A percentile compares a stretch with the other conserved stretches of the same genome.
phyloP scores from a whole-genome alignment of 2,113 vertebrate species.

The Pachyramphus minor region DNA sequence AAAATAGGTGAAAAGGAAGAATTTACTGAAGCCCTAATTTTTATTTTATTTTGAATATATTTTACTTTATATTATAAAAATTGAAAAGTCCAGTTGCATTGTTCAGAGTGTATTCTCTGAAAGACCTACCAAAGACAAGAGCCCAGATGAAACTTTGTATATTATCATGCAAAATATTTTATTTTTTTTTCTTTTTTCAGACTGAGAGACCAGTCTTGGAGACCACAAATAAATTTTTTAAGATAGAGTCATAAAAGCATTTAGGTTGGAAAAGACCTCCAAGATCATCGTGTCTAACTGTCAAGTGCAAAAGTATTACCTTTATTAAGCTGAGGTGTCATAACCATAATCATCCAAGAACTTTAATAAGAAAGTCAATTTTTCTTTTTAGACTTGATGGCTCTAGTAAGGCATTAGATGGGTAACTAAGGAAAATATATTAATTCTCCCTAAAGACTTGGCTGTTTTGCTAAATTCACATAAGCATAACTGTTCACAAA shows the following conservation, averaged over 20 bases:
- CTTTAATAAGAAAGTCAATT: neutral
- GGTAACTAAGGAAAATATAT: neutral
- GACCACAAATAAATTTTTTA: neutral
- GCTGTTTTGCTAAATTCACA: neutral
- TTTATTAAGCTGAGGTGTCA: neutral
- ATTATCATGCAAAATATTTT: neutral
- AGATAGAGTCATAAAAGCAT: neutral
- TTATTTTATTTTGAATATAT: neutral
- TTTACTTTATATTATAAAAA: neutral
- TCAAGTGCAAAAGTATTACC: neutral
- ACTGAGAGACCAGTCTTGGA: neutral
- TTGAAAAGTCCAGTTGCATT: neutral
- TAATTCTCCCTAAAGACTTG: neutral
- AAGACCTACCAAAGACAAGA: neutral
- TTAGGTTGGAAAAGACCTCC: neutral
- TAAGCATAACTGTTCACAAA: fast-evolving
- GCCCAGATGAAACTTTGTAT: neutral
- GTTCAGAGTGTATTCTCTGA: neutral
- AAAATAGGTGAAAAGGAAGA: neutral
- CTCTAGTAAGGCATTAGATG: neutral
- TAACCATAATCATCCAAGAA: neutral
- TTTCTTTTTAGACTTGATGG: neutral
- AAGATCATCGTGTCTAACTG: neutral
- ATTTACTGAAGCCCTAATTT: neutral
- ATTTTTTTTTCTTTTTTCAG: neutral